phyloP scores from a whole-genome alignment of 2,113 vertebrate species.

The Cebidichthys violaceus region DNA sequence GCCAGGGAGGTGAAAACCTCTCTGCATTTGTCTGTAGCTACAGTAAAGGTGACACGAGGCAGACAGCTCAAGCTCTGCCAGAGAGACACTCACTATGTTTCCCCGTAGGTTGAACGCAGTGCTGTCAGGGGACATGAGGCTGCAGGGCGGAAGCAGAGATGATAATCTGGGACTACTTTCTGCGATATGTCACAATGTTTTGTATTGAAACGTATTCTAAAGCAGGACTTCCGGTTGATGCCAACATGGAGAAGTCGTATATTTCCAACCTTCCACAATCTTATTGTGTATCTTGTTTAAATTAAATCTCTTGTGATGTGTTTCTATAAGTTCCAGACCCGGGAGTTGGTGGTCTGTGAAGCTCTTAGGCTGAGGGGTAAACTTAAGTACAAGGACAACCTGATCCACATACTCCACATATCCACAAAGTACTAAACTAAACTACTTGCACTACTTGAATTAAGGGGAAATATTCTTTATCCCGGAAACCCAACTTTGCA shows the following conservation, averaged over 20 bases:
- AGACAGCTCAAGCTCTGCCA: conserved; percentile 18
- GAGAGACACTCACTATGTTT: conserved; percentile 13
- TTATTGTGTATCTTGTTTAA: not conserved
- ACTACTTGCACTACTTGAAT: too few species aligned
- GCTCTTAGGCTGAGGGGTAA: too few species aligned
- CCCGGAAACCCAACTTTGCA: too few species aligned
- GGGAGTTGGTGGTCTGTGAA: too few species aligned
- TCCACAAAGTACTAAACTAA: too few species aligned
- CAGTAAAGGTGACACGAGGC: conserved; percentile 35
- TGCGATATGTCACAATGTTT: not conserved
- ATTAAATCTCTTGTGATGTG: not conserved
- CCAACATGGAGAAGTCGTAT: not conserved
- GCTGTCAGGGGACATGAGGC: not conserved
- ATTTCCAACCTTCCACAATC: not conserved
- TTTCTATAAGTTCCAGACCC: too few species aligned
- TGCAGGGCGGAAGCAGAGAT: not conserved
- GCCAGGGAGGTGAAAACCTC: conserved; percentile 43
- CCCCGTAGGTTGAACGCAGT: conserved; percentile 1
- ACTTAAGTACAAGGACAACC: too few species aligned
- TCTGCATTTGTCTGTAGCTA: conserved; percentile 22
- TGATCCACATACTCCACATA: too few species aligned
- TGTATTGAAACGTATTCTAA: not conserved
- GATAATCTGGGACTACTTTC: not conserved
- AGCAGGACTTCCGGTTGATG: not conserved
- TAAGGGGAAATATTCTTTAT: too few species aligned